Percentiles rank a stretch among this genome's conserved stretches.
phyloP scores from a whole-genome alignment of 2,888 invertebrate genomes.

The Icerya purchasi region DNA sequence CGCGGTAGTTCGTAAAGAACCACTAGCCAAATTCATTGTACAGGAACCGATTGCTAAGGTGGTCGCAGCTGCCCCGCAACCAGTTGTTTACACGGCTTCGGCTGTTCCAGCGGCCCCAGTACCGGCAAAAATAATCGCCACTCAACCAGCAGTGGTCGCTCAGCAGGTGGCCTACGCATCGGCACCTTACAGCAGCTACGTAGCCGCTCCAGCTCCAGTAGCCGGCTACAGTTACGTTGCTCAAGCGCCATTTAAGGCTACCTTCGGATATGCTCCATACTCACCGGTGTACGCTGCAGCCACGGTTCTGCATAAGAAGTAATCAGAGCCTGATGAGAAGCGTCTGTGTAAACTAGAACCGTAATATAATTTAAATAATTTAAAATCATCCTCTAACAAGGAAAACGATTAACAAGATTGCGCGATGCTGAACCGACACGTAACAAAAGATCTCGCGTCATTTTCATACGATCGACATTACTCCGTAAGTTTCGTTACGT shows the following conservation, averaged over 20 bases:
- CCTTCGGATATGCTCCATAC: background rate
- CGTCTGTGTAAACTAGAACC: no score
- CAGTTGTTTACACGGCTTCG: conserved; percentile 2
- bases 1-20: conserved; percentile 21
- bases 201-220: background rate
- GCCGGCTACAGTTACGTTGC: conserved; percentile 1
- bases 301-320: conserved; percentile 3
- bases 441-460: no score
- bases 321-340: no score
- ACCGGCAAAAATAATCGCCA: background rate
- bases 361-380: no score
- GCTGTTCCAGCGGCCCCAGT: conserved; percentile 2
- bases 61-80: conserved; percentile 2
- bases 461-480: no score
- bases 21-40: conserved; percentile 15
- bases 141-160: background rate
- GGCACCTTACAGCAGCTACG: background rate
- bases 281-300: conserved; percentile 1
- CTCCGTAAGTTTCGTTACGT: no score
- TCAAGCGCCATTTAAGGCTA: background rate
- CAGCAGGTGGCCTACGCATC: background rate
- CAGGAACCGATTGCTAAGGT: conserved; percentile 1
- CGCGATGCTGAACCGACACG: no score
- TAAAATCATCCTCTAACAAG: no score
- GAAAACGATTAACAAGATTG: no score